Conservation (phyloP, 2,888 invertebrate species). For the Zygogramma bicolorata region DNA sequence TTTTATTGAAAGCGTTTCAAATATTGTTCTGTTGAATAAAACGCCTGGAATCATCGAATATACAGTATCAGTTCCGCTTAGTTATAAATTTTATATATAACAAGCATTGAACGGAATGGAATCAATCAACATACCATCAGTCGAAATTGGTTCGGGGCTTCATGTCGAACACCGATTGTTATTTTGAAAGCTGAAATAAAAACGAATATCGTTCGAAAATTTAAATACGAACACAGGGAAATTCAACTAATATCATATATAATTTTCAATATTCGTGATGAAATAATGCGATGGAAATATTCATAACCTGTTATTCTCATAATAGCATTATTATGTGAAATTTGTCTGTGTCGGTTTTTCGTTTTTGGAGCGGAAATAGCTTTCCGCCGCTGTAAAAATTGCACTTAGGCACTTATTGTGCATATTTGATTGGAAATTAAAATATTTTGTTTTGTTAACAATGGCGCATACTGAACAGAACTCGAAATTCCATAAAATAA, state of each 20-base stretch:
- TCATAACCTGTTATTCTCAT: constrained; percentile 1
- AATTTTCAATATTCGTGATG: constrained; percentile 11
- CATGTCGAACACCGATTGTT: background rate
- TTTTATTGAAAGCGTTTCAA: background rate
- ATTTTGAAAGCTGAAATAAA: background rate
- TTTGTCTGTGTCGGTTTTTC: background rate
- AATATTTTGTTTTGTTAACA: background rate
- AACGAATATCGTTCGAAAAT: background rate
- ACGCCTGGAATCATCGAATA: background rate
- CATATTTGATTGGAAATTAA: background rate
- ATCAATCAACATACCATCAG: background rate
- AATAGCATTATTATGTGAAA: background rate
- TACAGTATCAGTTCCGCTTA: background rate
- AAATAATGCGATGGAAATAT: constrained; percentile 8
- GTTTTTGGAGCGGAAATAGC: background rate
- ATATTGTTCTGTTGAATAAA: background rate
- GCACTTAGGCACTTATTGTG: background rate
- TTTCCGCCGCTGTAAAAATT: background rate
- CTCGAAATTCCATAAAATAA: background rate
- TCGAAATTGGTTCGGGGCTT: background rate
- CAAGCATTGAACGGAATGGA: background rate
- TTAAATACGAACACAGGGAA: background rate
- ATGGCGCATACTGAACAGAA: background rate
- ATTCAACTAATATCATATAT: background rate
- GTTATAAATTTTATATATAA: background rate